Conservation (phyloP, 1,140 invertebrate genomes). For the Drosophila takahashii region DNA sequence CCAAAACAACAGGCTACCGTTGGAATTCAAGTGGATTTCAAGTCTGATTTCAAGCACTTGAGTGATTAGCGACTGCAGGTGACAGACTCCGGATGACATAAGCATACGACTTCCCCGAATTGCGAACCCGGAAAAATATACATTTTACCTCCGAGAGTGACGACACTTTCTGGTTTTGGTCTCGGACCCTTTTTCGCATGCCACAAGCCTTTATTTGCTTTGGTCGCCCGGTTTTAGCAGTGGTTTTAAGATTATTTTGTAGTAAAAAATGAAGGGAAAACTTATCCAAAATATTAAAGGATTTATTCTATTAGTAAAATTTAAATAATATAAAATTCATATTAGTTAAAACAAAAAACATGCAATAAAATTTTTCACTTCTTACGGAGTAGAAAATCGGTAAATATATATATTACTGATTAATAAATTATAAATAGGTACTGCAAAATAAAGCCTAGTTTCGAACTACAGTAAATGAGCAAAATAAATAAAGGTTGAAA, state of each 20-base stretch:
- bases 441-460: no score
- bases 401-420: no score
- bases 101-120: conserved; percentile 13
- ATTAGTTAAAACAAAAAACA: no score
- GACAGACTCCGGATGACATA: conserved; percentile 32
- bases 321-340: no score
- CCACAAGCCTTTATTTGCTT: conserved; percentile 12
- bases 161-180: conserved; percentile 9
- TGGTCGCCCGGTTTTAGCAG: not conserved
- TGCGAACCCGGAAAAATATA: conserved; percentile 10
- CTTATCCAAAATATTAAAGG: not conserved
- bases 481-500: not conserved
- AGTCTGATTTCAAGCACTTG: no score
- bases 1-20: conserved; percentile 30
- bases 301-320: no score
- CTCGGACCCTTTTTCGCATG: conserved; percentile 16
- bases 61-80: conserved; percentile 39
- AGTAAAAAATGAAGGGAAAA: not conserved
- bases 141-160: not conserved
- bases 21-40: not conserved
- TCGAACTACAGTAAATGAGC: not conserved
- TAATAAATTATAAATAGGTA: not conserved
- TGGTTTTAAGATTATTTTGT: not conserved
- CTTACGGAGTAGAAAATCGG: no score
- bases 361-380: no score